phyloP scores from a whole-genome alignment of 2,113 vertebrate genomes.

The Bos indicus region DNA sequence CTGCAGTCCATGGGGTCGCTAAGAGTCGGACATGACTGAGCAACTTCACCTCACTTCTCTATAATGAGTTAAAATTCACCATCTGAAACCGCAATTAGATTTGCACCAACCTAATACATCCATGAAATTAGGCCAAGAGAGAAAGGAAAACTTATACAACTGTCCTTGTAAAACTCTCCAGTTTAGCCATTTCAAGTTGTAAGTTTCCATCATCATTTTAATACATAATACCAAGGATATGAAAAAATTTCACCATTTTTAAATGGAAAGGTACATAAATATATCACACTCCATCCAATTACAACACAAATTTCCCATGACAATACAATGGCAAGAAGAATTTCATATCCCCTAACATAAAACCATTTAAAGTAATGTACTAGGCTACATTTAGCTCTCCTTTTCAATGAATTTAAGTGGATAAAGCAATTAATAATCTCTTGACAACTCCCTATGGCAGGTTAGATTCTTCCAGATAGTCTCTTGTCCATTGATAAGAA shows the following conservation, averaged over 20 bases:
- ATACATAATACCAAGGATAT: not conserved
- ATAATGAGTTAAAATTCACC: too few species aligned
- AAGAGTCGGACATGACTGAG: too few species aligned
- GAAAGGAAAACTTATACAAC: not conserved
- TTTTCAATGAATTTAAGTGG: conserved; percentile 56
- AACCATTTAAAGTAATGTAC: conserved; percentile 12
- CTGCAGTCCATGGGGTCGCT: too few species aligned
- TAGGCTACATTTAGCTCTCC: conserved; percentile 40
- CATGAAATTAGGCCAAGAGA: not conserved
- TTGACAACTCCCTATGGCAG: not conserved
- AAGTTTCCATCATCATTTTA: not conserved
- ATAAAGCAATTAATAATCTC: conserved; percentile 58
- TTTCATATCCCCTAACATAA: conserved; percentile 16
- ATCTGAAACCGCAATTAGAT: too few species aligned
- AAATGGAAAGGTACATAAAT: conserved; percentile 35
- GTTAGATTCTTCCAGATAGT: not conserved
- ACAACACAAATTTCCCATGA: conserved; percentile 45
- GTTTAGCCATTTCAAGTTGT: conserved; percentile 1
- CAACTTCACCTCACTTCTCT: too few species aligned
- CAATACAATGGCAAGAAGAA: conserved; percentile 24
- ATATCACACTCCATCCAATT: conserved; percentile 21
- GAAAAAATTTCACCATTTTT: not conserved
- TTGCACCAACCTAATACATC: not conserved
- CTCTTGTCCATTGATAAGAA: not conserved
- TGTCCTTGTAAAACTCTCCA: not conserved